Evolutionary conservation across 2,113 vertebrate species (phyloP), one percentile per base, ranked within the genome.

Genomic region (Pycnonotus jocosus): DNA sequence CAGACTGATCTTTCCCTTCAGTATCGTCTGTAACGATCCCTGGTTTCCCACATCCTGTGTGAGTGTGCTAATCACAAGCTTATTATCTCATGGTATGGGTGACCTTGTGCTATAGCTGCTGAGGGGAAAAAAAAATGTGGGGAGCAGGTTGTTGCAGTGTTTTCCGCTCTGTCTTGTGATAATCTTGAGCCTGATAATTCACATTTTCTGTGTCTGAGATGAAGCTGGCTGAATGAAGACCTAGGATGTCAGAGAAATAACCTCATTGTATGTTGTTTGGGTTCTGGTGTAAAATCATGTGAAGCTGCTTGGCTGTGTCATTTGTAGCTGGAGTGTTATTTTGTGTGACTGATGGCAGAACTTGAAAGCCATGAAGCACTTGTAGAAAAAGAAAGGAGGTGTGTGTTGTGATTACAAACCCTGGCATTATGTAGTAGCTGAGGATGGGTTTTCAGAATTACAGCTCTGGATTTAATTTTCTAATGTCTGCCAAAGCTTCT

Each of bases 31-130:
- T 68, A 94, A 66, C 0, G 12, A 91, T 94, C 83, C 92, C 89
- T 93, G 89, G 92, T 89, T 95, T 89, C 91, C 96, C 96, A 96
- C 95, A 95, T 97, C 96, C 95, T 95, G 96, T 84, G 47, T 95
- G 90, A 95, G 92, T 51, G 28, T 44, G 71, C 40, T 95, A 71
- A 95, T 97, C 95, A 93, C 89, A 93, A 92, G 77, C 57, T 88
- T 71, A 61, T 92, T 84, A 81, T 86, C 86, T 87, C 91, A 93
- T 86, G 35, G 44, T 71, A 66, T 37, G 81, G 78, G 17, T 91
- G 93, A 94, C 78, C 81, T 94, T 72, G 51, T 88, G 19, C 68
- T 57, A 18, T 58, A 79, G 87, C 73, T 70, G 27, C 38, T 76
- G 48, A 44, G 56, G 42, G 54, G 21, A 33, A 83, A 88, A 80